Base-by-base conservation (phyloP, 1,140 invertebrate genomes). In the Drosophila sechellia region DNA sequence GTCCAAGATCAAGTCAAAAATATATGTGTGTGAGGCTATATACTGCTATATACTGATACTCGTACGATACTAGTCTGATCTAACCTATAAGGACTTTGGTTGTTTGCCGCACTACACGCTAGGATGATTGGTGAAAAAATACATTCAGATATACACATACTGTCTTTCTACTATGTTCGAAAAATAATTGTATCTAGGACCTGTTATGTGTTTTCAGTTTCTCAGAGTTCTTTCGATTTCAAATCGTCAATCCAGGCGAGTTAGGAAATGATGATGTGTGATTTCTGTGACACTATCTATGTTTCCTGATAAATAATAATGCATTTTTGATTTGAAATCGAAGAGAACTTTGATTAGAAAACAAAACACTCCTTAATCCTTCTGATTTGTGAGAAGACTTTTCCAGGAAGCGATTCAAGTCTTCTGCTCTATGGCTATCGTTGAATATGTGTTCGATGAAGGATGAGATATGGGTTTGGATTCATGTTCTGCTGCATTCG, bases 81-180 rank as follows among this genome's bases (percentile, higher is more conserved):
- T 89, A 87, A 84, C 80, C 85, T 90, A 89, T 89, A 89, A 89
- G 84, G 84, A 89, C 84, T 89, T 89, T 89, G 84, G 84, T 89
- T 89, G 77, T 85, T 90, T 90, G 77, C 80, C 84, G 85, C 84
- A 80, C 83, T 87, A 87, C 76, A 80, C 79, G 80, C 84, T 87
- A 89, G 80, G 85, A 84, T 89, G 85, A 80, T 89, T 84, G 84
- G 77, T 89, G 85, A 80, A 90, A 89, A 89, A 89, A 89, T 89
- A 90, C 84, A 79, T 84, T 60, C 80, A 89, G 55, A 83, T 83
- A 59, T 84, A 64, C 77, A 68, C 55, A 48, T 53, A 76, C 48
- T 15, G 50, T 55, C 49, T 46, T 64, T 46, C 63, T 22, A 25
- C 48, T 56, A 58, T 42, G 48, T 27, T 55, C 54, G 54, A 80